Base-by-base conservation (phyloP, 2,888 invertebrate genomes). In the Cryptus viduatorius region DNA sequence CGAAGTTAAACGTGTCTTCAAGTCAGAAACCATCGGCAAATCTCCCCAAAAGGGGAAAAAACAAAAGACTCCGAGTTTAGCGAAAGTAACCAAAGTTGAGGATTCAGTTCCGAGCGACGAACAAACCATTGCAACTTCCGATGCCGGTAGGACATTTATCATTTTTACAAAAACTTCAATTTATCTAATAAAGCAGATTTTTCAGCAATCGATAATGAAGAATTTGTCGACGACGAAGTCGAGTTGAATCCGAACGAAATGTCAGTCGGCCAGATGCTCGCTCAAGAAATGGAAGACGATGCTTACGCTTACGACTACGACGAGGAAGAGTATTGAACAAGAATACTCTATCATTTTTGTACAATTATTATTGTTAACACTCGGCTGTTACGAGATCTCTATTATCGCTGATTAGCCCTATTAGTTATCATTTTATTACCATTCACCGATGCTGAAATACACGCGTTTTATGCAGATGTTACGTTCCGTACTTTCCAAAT, bases 261-360 rank as follows among this genome's bases (percentile, higher is more conserved):
- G 89, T 89, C 91, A 2, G 89, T 93, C 29, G 90, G 91, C 8
- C 90, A 91, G 61, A 90, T 93, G 89, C 89, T 93, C n/a, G 93
- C 94, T 59, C 94, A 94, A 50, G 96, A 96, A 88, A 95, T 95
- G 79, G 94, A 95, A n/a, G 95, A 95, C 42, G 95, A 95, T 24
- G 95, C 95, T 0, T 96, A 96, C 87, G 96, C 95, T 76, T 96
- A 96, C 86, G 94, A 93, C 71, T 94, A 94, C 85, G 94, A 94
- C 72, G 97, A 97, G 85, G 96, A 97, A 56, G 92, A 92, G 44
- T 92, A 92, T 87, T 92, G 84, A 88, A 42, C 46, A 46, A 73
- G 53, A 8, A 31, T 42, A 19, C 46, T n/a, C 46, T 46, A 71
- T 5, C 1, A 50, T 24, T 24, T 24, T 24, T 24, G 24, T 50